Percentiles rank a stretch among this genome's conserved stretches.
phyloP scores from a whole-genome alignment of 2,113 vertebrate species.

The Odocoileus hemionus region DNA sequence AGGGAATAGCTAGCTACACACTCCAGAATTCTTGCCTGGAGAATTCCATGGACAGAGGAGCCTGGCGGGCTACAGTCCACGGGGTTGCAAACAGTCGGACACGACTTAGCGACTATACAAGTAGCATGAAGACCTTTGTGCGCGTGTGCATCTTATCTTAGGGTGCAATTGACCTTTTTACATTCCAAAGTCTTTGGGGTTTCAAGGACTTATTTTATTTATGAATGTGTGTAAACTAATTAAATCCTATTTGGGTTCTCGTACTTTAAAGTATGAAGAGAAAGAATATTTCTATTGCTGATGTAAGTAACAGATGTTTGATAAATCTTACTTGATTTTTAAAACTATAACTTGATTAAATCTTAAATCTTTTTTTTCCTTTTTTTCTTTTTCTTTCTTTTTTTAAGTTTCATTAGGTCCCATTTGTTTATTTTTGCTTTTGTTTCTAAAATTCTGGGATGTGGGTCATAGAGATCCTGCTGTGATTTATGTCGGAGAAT shows the following conservation, averaged over 20 bases:
- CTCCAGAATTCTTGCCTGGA: background rate
- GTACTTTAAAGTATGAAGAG: background rate
- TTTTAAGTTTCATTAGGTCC: too few relatives aligned
- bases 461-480: too few relatives aligned
- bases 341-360: background rate
- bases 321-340: background rate
- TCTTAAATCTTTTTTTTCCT: background rate
- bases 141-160: background rate
- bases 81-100: background rate
- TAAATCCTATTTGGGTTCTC: background rate
- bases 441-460: too few relatives aligned
- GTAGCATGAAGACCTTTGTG: background rate
- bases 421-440: too few relatives aligned
- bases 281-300: background rate
- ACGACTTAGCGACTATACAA: background rate
- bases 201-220: conserved; percentile 6
- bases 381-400: too few relatives aligned
- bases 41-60: background rate
- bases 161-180: conserved; percentile 56
- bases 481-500: too few relatives aligned
- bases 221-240: background rate
- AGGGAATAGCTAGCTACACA: background rate
- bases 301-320: background rate
- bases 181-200: conserved; percentile 57
- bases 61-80: background rate